Conservation (phyloP, 2,797 vertebrate species). For the Petrocephalus schoutedeni region DNA sequence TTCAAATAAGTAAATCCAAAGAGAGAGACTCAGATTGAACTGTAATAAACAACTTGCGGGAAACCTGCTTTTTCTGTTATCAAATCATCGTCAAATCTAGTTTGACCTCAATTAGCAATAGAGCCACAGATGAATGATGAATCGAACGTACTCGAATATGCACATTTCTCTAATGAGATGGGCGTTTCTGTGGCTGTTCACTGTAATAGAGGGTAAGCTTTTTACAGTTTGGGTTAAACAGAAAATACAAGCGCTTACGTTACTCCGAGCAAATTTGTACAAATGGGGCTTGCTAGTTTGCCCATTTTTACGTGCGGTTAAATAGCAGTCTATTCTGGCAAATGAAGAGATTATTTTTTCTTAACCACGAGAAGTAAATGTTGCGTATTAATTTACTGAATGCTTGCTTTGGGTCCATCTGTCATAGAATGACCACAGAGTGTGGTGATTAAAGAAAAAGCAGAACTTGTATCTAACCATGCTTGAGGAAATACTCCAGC, state of each 20-base stretch:
- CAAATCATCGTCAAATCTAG: constrained; percentile 1
- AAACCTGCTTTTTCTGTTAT: neutral
- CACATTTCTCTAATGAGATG: constrained; percentile 8
- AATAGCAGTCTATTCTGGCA: neutral
- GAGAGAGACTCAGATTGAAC: neutral
- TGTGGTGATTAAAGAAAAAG: neutral
- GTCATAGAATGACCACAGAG: constrained; percentile 13
- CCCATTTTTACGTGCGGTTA: neutral
- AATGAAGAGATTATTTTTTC: neutral
- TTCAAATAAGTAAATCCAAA: neutral
- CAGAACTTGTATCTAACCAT: neutral
- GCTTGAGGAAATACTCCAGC: constrained; percentile 5
- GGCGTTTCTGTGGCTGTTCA: neutral
- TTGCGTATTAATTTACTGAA: neutral
- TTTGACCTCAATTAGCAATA: constrained; percentile 6
- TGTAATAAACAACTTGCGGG: neutral
- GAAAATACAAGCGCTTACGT: neutral
- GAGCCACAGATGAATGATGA: neutral
- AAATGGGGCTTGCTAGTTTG: neutral
- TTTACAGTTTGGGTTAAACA: neutral
- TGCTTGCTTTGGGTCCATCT: neutral
- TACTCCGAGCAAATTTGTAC: neutral
- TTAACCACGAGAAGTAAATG: neutral
- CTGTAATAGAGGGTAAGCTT: neutral
- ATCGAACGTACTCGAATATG: neutral